Base-by-base conservation (phyloP, 2,797 vertebrate genomes). In the Hydrolagus colliei region DNA sequence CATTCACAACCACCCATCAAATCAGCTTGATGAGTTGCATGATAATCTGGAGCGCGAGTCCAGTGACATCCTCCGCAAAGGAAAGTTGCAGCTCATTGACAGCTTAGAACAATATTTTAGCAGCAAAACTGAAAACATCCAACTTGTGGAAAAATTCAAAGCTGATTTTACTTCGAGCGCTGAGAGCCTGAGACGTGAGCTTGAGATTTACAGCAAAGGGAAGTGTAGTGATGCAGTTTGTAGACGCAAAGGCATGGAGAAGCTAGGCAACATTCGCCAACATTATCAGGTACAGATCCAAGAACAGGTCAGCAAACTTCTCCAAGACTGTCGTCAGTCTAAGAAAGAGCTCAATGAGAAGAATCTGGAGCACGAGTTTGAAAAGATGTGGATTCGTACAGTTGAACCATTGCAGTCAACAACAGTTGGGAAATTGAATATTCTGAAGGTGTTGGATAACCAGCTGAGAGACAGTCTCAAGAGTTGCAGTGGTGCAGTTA, bases 191-290 rank as follows among this genome's bases (percentile, higher is more conserved):
- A 89, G 91, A 82, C 78, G 88, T 0, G 88, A 85, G 82, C 88
- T 90, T 84, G 91, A 87, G 27, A 73, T 87, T 79, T 88, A 90
- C 22, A 88, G 89, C 11, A 86, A 86, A 3, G 86, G 88, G 74
- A 93, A 87, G 86, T 86, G 93, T 41, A 88, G 92, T 0, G 87
- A 87, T 80, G 86, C 89, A 12, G 88, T 87, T 13, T 88, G 92
- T 67, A 90, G 67, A 13, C 88, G 93, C 78, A 92, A 91, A 67
- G 90, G 88, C 79, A 90, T 87, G 22, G 86, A 87, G 84, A 92
- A 92, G 86, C 79, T 92, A 63, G 88, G 89, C 11, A 90, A 67
- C 10, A 91, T 95, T 86, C 88, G 93, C 84, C 87, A 67, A 0
- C 86, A 89, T 6, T 87, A 93, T 63, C 86, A 89, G 87, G 86